Evolutionary conservation across 2,113 vertebrate species (phyloP).

Genomic region (Nerophis lumbriciformis): DNA sequence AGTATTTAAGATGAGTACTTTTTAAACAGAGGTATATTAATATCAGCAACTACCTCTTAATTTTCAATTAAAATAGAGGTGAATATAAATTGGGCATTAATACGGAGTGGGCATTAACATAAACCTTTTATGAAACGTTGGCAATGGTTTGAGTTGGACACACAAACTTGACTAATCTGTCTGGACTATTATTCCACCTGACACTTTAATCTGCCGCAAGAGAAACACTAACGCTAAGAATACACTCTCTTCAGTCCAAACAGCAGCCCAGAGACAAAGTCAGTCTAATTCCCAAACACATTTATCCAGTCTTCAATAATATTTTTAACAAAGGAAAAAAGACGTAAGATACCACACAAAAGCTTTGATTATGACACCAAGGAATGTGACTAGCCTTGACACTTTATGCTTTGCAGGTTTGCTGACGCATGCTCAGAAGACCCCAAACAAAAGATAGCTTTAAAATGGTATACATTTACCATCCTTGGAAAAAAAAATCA

Average conservation of each 20-base stretch:
- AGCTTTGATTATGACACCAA: slow-evolving; percentile 46
- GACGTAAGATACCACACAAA: slow-evolving; percentile 51
- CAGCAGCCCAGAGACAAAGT: slow-evolving; percentile 47
- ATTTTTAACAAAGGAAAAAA: slow-evolving; percentile 47
- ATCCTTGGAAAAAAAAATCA: slow-evolving; percentile 8
- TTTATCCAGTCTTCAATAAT: slow-evolving; percentile 56
- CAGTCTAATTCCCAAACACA: slow-evolving; percentile 52
- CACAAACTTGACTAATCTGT: slow-evolving; percentile 32
- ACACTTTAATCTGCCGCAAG: slow-evolving; percentile 61
- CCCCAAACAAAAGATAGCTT: background rate
- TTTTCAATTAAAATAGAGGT: background rate
- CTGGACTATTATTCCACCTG: slow-evolving; percentile 55
- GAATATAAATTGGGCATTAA: no score
- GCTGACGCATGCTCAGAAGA: slow-evolving; percentile 3
- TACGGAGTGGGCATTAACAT: background rate
- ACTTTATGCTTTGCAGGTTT: slow-evolving; percentile 37
- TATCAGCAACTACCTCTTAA: background rate
- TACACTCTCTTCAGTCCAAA: slow-evolving; percentile 41
- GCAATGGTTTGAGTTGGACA: slow-evolving; percentile 20
- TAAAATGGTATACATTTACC: slow-evolving; percentile 7
- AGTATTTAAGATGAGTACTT: no score
- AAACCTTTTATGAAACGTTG: slow-evolving; percentile 16
- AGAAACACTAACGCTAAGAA: slow-evolving; percentile 55
- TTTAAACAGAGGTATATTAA: no score
- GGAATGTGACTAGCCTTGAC: slow-evolving; percentile 35